phyloP scores from a whole-genome alignment of 2,797 vertebrate genomes.

The Zalophus californianus region DNA sequence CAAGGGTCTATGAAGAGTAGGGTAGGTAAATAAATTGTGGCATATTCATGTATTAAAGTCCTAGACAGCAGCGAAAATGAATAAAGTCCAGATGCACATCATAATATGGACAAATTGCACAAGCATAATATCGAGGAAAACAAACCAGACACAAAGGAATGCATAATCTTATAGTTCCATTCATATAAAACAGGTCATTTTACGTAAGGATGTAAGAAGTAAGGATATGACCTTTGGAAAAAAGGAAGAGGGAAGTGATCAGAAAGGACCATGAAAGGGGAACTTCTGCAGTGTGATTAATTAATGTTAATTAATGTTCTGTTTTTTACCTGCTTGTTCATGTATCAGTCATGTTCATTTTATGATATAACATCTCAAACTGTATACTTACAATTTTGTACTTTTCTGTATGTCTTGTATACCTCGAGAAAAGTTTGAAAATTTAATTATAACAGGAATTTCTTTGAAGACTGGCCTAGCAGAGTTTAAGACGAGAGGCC shows the following conservation, averaged over 20 bases:
- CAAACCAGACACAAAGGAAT: neutral
- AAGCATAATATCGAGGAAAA: neutral
- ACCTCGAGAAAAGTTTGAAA: neutral
- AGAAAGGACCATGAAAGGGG: neutral
- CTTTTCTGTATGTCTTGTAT: neutral
- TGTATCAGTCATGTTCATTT: neutral
- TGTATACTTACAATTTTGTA: neutral
- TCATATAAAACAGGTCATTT: neutral
- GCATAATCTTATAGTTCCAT: neutral
- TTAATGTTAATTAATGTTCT: neutral
- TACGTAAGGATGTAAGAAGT: neutral
- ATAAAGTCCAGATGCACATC: neutral
- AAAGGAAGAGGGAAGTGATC: neutral
- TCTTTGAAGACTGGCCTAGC: neutral
- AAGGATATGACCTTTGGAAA: neutral
- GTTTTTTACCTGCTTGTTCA: neutral
- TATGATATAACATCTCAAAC: neutral
- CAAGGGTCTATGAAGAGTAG: neutral
- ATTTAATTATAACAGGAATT: neutral
- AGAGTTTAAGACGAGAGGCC: neutral
- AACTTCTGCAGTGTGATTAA: neutral
- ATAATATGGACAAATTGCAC: neutral
- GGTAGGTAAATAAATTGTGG: neutral
- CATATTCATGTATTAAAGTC: neutral
- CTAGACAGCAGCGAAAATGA: neutral